These are phyloP conservation scores for Drosophila neonasuta DNA, from an alignment of 2,888 invertebrate species.

Conservation along the genomic window DNA sequence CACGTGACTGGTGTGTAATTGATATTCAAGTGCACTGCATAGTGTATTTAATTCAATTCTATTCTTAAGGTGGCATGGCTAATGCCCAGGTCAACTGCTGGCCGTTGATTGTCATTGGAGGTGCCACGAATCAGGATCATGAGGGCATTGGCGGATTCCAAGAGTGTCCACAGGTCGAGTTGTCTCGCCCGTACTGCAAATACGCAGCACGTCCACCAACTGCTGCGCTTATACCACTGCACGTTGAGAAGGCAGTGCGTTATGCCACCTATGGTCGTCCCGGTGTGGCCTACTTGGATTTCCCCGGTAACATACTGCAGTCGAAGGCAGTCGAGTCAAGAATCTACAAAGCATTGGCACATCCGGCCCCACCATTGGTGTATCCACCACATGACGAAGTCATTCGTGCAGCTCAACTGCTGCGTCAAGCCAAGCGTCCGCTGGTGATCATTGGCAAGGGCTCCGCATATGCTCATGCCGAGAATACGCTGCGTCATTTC, in stretches of 20 bases:
- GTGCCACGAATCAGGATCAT: constrained; percentile 94
- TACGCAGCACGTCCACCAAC: constrained; percentile 94
- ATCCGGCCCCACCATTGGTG: constrained; percentile 85
- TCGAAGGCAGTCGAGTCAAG: constrained; percentile 80
- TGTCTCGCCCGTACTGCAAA: constrained; percentile 94
- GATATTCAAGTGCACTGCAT: neutral
- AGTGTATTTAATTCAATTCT: neutral
- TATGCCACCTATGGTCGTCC: constrained; percentile 93
- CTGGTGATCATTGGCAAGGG: constrained; percentile 96
- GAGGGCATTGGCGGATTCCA: constrained; percentile 98
- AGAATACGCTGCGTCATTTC: constrained; percentile 87
- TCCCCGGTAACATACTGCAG: constrained; percentile 92
- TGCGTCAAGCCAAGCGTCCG: constrained; percentile 90
- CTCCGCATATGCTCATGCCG: constrained; percentile 91
- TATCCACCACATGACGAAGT: constrained; percentile 88
- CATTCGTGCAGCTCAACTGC: constrained; percentile 86
- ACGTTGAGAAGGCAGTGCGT: constrained; percentile 95
- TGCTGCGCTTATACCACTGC: constrained; percentile 91
- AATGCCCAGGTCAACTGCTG: constrained; percentile 98
- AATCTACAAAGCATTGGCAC: constrained; percentile 79
- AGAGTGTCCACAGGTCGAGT: constrained; percentile 94
- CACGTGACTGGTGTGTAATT: constrained; percentile 88
- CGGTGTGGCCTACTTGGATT: constrained; percentile 94
- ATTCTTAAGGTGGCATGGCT: constrained; percentile 92
- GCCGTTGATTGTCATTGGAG: constrained; percentile 96